A percentile compares a stretch with the other conserved stretches of the same genome.
Conservation (phyloP, 2,113 vertebrate species). For the Spermophilus dauricus region DNA sequence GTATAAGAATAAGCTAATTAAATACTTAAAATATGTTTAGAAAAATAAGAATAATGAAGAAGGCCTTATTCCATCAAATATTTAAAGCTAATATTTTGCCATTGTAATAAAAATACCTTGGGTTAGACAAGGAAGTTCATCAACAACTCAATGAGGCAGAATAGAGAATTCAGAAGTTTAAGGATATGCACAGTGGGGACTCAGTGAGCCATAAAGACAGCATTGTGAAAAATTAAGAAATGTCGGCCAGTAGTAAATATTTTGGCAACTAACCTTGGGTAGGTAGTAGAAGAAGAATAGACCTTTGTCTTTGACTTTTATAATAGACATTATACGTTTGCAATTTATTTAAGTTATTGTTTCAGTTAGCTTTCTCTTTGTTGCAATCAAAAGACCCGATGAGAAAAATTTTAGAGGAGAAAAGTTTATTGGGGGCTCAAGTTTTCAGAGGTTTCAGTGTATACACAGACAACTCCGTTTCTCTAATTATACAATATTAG, state of each 20-base stretch:
- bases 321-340: not conserved
- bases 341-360: not conserved
- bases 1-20: not conserved
- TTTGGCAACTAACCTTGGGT: not conserved
- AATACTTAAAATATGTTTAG: not conserved
- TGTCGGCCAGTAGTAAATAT: not conserved
- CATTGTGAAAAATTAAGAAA: not conserved
- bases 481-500: too few species aligned
- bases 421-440: too few species aligned
- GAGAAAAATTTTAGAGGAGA: too few species aligned
- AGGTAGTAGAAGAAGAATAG: not conserved
- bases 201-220: not conserved
- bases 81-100: not conserved
- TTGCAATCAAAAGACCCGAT: too few species aligned
- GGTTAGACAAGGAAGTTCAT: not conserved
- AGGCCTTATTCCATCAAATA: not conserved
- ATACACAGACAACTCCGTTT: too few species aligned
- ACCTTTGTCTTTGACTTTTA: not conserved
- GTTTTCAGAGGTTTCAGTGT: too few species aligned
- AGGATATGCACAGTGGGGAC: fast-evolving
- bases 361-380: too few species aligned
- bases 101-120: not conserved
- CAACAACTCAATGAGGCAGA: not conserved
- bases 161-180: not conserved
- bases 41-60: not conserved